Evolutionary conservation across 2,888 invertebrate species (phyloP), one percentile per base, ranked within the genome.

Genomic region (Marronus borbonicus): DNA sequence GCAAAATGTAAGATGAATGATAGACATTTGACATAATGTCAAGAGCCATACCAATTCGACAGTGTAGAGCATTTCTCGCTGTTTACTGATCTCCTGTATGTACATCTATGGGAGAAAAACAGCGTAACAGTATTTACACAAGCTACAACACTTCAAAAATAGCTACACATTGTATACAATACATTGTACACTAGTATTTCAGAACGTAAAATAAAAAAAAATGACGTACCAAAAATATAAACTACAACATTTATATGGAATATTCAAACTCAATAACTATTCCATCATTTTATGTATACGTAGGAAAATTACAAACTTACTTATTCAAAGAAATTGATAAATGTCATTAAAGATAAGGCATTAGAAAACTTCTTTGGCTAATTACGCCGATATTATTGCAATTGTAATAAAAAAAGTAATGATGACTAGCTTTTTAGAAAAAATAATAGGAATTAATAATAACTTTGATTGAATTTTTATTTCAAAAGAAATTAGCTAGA

Each of bases 71-170:
- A 94, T 92, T 91, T 94, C 94, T 91, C 94, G 93, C 90, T 94
- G 94, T 91, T 94, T 94, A 91, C 92, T 95, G 91, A 96, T 94
- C 94, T 96, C 96, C 90, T 96, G 94, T 91, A 94, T 93, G 92
- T 94, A 94, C 90, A 95, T 94, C 94, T 94, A 94, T 88, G 90
- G 89, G 86, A 88, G 88, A 88, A 89, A 89, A 88, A 88, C 86
- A 87, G 87, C 87, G 86, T 87, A 83, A 87, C 87, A 88, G 84
- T 88, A 87, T 87, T 82, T 87, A 87, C 87, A 88, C 85, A 87
- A 87, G 87, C 87, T 75, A 79, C 79, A 78, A 77, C 75, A 74
- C 60, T 55, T 72, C 58, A 76, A 77, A 44, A 79, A 77, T 70
- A 52, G 69, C 70, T 79, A 79, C 76, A 79, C 79, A 76, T 66